Evolutionary conservation across 1,140 invertebrate genomes (phyloP).

Genomic region (Megathymus violae): DNA sequence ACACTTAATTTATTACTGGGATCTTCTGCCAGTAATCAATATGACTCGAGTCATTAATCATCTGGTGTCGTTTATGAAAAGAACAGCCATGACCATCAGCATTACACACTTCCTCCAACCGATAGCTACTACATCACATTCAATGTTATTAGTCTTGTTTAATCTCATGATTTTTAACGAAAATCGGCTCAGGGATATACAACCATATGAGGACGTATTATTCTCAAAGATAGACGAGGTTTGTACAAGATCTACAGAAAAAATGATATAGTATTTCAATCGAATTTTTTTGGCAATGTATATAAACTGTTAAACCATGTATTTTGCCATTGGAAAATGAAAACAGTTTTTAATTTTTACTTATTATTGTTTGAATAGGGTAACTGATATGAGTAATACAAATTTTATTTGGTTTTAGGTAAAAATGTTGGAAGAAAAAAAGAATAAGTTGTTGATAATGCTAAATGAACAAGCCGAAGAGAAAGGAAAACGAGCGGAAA

Average conservation of each 20-base stretch:
- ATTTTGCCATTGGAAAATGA: too few relatives aligned
- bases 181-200: constrained; percentile 50
- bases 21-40: constrained; percentile 70
- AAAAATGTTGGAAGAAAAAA: constrained; percentile 60
- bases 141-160: constrained; percentile 59
- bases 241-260: too few relatives aligned
- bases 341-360: too few relatives aligned
- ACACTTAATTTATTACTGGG: constrained; percentile 65
- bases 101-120: constrained; percentile 64
- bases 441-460: constrained; percentile 58
- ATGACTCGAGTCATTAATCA: constrained; percentile 62
- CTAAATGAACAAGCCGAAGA: constrained; percentile 66
- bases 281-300: too few relatives aligned
- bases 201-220: constrained; percentile 57
- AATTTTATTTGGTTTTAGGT: constrained; percentile 51
- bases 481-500: constrained; percentile 60
- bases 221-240: constrained; percentile 66
- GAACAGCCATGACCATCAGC: constrained; percentile 43
- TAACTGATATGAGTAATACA: too few relatives aligned
- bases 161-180: constrained; percentile 68
- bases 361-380: too few relatives aligned
- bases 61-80: constrained; percentile 47
- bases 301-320: too few relatives aligned
- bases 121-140: constrained; percentile 44
- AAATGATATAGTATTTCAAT: too few relatives aligned